Evolutionary conservation across 2,888 invertebrate species (phyloP).

Genomic region (Phlogophora meticulosa): DNA sequence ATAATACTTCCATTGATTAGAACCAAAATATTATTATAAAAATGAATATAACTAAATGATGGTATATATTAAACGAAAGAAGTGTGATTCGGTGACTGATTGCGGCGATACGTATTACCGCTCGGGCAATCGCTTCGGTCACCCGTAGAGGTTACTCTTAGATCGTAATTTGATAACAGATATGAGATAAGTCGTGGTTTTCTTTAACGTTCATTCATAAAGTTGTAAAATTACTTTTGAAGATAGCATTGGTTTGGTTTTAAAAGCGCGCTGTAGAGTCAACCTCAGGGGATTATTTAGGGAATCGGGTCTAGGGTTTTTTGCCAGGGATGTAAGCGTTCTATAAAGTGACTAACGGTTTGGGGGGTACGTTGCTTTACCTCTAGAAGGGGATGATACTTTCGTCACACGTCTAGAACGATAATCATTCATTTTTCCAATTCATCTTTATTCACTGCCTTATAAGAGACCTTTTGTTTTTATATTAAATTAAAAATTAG

Average conservation of each 20-base stretch:
- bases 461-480: no score
- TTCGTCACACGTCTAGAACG: no score
- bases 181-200: neutral
- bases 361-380: no score
- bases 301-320: neutral
- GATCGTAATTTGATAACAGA: neutral
- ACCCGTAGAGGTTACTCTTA: neutral
- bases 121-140: neutral
- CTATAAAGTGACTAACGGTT: no score
- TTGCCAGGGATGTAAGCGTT: neutral
- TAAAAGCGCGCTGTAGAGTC: neutral
- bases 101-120: neutral
- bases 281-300: neutral
- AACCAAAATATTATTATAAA: constrained; percentile 72
- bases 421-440: no score
- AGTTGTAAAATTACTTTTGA: neutral
- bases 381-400: no score
- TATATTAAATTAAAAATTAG: no score
- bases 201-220: constrained; percentile 9
- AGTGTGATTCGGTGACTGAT: constrained; percentile 20
- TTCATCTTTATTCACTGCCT: no score
- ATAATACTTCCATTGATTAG: constrained; percentile 85
- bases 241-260: neutral
- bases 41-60: constrained; percentile 10
- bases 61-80: constrained; percentile 15